Conservation (phyloP, 2,797 vertebrate genomes). For the Anolis apletophallus region DNA sequence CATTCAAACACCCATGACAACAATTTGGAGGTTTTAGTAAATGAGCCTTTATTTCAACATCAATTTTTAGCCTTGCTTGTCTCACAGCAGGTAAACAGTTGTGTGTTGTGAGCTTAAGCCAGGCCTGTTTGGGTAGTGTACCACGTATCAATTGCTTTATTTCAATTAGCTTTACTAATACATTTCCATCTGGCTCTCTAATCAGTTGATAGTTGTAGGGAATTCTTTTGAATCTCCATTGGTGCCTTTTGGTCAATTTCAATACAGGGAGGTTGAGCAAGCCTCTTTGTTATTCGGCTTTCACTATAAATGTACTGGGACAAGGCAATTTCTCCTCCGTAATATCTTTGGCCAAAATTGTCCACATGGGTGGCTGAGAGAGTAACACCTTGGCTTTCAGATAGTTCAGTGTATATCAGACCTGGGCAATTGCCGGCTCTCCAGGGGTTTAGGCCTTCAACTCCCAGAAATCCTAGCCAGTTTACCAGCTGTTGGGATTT, state of each 20-base stretch:
- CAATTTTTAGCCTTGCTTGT: background rate
- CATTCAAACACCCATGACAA: background rate
- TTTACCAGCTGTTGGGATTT: too few species aligned
- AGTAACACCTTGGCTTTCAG: too few species aligned
- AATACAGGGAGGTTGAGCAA: background rate
- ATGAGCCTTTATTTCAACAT: background rate
- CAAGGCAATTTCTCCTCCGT: background rate
- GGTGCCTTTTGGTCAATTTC: background rate
- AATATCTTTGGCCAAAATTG: background rate
- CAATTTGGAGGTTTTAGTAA: background rate
- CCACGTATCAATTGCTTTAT: background rate
- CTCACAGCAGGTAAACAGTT: background rate
- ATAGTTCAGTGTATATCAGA: too few species aligned
- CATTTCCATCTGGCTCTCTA: background rate
- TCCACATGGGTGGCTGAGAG: too few species aligned
- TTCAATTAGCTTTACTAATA: background rate
- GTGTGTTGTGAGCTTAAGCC: background rate
- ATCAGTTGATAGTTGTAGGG: background rate
- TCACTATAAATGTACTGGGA: background rate
- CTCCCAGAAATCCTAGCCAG: too few species aligned
- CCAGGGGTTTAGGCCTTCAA: too few species aligned
- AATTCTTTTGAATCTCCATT: background rate
- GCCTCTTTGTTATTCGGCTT: background rate
- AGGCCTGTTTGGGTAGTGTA: background rate
- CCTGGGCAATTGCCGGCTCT: too few species aligned